Conservation (phyloP, 2,888 invertebrate genomes). For the Melipona beecheii region DNA sequence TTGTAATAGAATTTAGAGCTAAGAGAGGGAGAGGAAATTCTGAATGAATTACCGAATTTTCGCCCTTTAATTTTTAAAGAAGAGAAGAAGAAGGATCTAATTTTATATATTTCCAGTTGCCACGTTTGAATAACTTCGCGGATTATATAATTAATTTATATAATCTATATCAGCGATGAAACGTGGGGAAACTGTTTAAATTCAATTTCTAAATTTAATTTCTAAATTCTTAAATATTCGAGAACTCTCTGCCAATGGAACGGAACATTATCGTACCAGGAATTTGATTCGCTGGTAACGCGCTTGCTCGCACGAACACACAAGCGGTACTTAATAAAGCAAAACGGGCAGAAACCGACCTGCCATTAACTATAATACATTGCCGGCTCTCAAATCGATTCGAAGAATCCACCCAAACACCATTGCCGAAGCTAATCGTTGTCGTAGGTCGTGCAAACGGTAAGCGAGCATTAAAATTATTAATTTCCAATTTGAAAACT, state of each 20-base stretch:
- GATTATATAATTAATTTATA: too few relatives aligned
- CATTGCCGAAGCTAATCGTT: not conserved
- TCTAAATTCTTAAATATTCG: not conserved
- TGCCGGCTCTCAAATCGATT: constrained; percentile 10
- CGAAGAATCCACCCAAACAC: constrained; percentile 10
- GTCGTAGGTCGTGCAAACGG: not conserved
- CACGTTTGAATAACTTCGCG: too few relatives aligned
- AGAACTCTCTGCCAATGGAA: not conserved
- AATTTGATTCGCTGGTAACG: not conserved
- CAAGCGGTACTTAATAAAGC: not conserved
- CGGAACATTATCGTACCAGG: not conserved
- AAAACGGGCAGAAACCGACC: not conserved
- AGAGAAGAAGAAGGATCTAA: too few relatives aligned
- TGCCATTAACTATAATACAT: not conserved
- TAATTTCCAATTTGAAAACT: not conserved
- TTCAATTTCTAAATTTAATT: not conserved
- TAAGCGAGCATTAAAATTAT: not conserved
- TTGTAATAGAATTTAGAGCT: too few relatives aligned
- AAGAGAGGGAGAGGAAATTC: too few relatives aligned
- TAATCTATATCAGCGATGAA: too few relatives aligned
- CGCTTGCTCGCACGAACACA: too few relatives aligned
- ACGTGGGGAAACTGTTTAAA: too few relatives aligned
- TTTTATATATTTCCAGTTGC: too few relatives aligned
- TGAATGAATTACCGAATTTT: too few relatives aligned
- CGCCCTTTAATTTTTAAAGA: too few relatives aligned